Percentiles rank a stretch among this genome's conserved stretches.
Conservation (phyloP, 2,888 invertebrate species). For the Scaptodrosophila latifasciaeformis region DNA sequence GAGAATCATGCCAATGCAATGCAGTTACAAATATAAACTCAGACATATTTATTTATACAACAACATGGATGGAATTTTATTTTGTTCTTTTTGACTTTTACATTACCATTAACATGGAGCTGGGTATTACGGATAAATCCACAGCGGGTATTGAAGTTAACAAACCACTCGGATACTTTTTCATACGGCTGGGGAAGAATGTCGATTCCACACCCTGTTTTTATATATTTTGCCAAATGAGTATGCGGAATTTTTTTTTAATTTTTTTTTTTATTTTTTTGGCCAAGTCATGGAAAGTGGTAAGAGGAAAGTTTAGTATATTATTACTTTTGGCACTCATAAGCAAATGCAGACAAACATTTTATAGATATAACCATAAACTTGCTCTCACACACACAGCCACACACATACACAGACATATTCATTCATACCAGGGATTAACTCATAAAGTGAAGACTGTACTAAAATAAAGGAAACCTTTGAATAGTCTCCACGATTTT, state of each 20-base stretch:
- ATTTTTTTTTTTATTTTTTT: background rate
- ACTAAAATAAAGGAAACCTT: too few species aligned
- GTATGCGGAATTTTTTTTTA: constrained; percentile 44
- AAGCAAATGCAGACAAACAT: too few species aligned
- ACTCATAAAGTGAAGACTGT: too few species aligned
- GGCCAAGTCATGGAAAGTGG: too few species aligned
- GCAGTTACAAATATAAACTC: background rate
- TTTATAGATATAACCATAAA: too few species aligned
- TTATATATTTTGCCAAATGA: constrained; percentile 29
- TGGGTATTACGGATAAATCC: constrained; percentile 74
- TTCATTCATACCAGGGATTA: too few species aligned
- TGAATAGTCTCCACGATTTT: too few species aligned
- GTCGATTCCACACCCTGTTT: constrained; percentile 75
- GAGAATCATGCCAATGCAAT: background rate
- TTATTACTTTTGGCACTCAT: too few species aligned
- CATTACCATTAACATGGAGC: constrained; percentile 75
- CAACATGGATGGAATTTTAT: constrained; percentile 19
- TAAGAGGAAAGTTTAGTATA: too few species aligned
- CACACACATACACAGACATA: constrained; percentile 16
- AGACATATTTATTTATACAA: background rate
- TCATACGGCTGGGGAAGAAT: constrained; percentile 74
- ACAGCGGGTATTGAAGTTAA: constrained; percentile 74
- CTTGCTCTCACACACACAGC: constrained; percentile 37
- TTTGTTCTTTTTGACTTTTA: constrained; percentile 45
- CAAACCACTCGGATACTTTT: constrained; percentile 75